Percentiles rank a stretch among this genome's conserved stretches.
Evolutionary conservation across 2,113 vertebrate species (phyloP).

Genomic region (Cromileptes altivelis): DNA sequence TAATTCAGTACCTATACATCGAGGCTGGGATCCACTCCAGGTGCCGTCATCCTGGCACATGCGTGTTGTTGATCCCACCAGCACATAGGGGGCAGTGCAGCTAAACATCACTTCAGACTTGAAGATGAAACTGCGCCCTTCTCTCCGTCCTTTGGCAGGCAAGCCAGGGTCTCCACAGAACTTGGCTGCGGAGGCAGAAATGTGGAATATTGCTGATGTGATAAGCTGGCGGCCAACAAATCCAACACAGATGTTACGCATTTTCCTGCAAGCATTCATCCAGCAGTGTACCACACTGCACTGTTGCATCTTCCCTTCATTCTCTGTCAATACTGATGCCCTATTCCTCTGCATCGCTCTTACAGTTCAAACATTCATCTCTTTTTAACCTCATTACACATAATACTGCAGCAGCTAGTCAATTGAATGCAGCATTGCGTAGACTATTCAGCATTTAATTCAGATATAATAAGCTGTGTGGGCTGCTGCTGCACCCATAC

Average conservation of each 20-base stretch:
- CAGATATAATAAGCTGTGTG: conserved; percentile 55
- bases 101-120: conserved; percentile 94
- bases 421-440: conserved; percentile 7
- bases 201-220: conserved; percentile 17
- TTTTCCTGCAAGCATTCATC: conserved; percentile 10
- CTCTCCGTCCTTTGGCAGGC: conserved; percentile 90
- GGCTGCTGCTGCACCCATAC: conserved; percentile 41
- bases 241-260: conserved; percentile 9
- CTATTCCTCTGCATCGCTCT: background rate
- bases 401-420: conserved; percentile 6
- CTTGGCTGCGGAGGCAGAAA: conserved; percentile 86
- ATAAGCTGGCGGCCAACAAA: background rate
- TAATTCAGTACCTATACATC: conserved; percentile 91
- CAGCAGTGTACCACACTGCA: background rate
- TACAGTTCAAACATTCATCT: conserved; percentile 14
- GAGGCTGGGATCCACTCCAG: conserved; percentile 94
- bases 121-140: conserved; percentile 98
- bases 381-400: conserved; percentile 17
- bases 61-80: conserved; percentile 93
- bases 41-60: conserved; percentile 93
- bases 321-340: background rate
- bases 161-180: conserved; percentile 96
- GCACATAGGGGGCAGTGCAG: conserved; percentile 89
- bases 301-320: background rate
- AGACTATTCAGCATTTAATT: conserved; percentile 35